Percentiles rank a stretch among this genome's conserved stretches.
phyloP scores from a whole-genome alignment of 2,797 vertebrate genomes.

The Alauda arvensis region DNA sequence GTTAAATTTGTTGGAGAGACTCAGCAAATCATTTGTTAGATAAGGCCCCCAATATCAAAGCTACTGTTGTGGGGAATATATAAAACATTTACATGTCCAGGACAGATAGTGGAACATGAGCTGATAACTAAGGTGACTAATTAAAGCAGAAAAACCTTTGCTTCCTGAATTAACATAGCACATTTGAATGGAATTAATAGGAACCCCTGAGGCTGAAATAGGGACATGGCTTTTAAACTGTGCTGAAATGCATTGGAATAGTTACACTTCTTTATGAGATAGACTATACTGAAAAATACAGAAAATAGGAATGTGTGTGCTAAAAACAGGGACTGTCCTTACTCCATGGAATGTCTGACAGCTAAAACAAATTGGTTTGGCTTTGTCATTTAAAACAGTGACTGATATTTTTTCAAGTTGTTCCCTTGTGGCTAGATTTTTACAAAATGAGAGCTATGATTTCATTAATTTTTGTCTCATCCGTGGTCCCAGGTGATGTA shows the following conservation, averaged over 20 bases:
- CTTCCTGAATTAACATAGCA: neutral
- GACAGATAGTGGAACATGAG: neutral
- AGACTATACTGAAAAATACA: neutral
- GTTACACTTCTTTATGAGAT: neutral
- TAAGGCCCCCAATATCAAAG: neutral
- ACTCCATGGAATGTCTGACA: neutral
- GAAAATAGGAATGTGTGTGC: neutral
- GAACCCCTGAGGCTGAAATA: neutral
- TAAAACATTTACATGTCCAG: neutral
- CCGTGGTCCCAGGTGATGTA: constrained; percentile 7
- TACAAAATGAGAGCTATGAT: constrained; percentile 14
- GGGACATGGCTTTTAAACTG: constrained; percentile 29
- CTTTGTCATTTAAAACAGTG: constrained; percentile 34
- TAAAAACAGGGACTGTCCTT: constrained; percentile 41
- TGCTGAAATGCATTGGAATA: constrained; percentile 3
- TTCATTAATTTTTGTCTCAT: constrained; percentile 37
- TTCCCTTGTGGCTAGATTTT: neutral
- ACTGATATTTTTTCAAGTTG: constrained; percentile 8
- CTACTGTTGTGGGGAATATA: neutral
- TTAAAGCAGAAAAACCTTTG: constrained; percentile 21
- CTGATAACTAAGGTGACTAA: constrained; percentile 2
- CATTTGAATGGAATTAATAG: constrained; percentile 18
- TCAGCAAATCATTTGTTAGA: neutral
- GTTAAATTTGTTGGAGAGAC: neutral
- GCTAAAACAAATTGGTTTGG: neutral